Conservation (phyloP, 2,888 invertebrate species). For the Timandra comae region DNA sequence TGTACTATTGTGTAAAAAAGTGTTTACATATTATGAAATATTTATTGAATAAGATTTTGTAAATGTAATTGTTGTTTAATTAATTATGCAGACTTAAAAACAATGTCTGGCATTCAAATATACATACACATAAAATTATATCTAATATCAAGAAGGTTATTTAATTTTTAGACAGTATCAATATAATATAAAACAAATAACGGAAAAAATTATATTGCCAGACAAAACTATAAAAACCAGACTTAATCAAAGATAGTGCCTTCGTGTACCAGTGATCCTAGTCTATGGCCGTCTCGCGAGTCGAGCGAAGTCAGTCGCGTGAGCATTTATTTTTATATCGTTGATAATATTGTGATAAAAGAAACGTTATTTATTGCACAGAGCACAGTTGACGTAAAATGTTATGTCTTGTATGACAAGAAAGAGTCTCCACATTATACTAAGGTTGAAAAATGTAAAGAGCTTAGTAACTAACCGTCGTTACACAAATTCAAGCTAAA, state of each 20-base stretch:
- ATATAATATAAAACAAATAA: too few relatives aligned
- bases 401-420: conserved; percentile 48
- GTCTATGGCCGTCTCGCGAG: conserved; percentile 54
- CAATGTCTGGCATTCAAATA: too few relatives aligned
- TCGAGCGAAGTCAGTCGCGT: conserved; percentile 55
- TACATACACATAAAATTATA: too few relatives aligned
- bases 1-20: conserved; percentile 40
- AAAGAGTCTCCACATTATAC: conserved; percentile 29
- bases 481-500: too few relatives aligned
- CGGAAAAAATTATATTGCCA: too few relatives aligned
- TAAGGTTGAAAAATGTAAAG: too few relatives aligned
- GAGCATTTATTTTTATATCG: conserved; percentile 75
- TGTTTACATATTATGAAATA: conserved; percentile 6
- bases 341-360: conserved; percentile 56
- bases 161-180: too few relatives aligned
- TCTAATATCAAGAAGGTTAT: too few relatives aligned
- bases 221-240: too few relatives aligned
- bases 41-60: conserved; percentile 1
- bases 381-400: conserved; percentile 38
- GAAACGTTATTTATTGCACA: conserved; percentile 40
- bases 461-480: too few relatives aligned
- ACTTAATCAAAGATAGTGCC: conserved; percentile 46
- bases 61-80: too few relatives aligned
- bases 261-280: conserved; percentile 70
- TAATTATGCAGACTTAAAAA: not conserved